Conservation (phyloP, 2,797 vertebrate genomes). For the Mastacembelus armatus region DNA sequence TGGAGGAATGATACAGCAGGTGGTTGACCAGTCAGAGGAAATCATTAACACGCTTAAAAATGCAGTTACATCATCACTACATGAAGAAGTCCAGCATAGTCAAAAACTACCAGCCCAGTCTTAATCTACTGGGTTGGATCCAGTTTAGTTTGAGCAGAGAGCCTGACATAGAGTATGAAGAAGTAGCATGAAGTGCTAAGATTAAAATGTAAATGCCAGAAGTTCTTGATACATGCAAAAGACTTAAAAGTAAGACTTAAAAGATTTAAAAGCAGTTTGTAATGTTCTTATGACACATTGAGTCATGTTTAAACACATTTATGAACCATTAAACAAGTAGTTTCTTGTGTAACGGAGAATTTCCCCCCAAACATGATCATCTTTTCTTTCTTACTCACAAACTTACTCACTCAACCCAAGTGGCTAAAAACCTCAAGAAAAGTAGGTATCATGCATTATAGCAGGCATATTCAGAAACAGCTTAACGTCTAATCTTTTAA, state of each 20-base stretch:
- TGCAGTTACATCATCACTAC: not conserved
- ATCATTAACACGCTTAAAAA: not conserved
- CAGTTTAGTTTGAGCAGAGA: not conserved
- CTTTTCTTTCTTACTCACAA: not conserved
- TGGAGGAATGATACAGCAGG: not conserved
- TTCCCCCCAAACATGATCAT: too few relatives aligned
- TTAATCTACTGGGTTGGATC: not conserved
- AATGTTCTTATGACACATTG: too few relatives aligned
- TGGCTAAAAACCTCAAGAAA: not conserved
- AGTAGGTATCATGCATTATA: not conserved
- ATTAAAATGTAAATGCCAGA: not conserved
- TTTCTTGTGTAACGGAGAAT: too few relatives aligned
- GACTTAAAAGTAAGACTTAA: too few relatives aligned
- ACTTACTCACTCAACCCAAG: not conserved
- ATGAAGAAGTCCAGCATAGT: constrained; percentile 5
- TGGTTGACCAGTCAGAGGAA: constrained; percentile 1
- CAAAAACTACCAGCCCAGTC: not conserved
- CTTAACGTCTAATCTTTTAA: not conserved
- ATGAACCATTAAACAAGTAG: too few relatives aligned
- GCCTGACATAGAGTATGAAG: constrained; percentile 3
- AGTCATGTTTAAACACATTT: too few relatives aligned
- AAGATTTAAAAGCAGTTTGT: too few relatives aligned
- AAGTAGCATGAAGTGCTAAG: too few relatives aligned
- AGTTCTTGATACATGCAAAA: not conserved
- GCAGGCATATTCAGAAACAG: not conserved